phyloP scores from a whole-genome alignment of 1,140 invertebrate genomes.

The Holotrichia oblita region DNA sequence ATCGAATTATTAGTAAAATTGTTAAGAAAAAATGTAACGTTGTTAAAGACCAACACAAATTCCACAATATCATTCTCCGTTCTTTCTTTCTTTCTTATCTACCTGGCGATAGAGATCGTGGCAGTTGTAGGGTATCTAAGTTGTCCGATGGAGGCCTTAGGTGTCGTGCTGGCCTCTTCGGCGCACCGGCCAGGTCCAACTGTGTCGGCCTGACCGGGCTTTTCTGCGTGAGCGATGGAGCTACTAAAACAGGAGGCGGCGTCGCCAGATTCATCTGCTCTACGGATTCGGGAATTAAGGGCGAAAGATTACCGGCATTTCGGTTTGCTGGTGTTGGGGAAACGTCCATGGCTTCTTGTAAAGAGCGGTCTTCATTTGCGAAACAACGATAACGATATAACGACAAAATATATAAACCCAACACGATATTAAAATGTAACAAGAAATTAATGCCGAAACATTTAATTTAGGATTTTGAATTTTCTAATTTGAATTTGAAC shows the following conservation, averaged over 20 bases:
- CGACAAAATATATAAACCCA: slow-evolving; percentile 5
- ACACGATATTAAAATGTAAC: not conserved
- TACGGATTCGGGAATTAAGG: slow-evolving; percentile 54
- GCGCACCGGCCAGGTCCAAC: slow-evolving; percentile 56
- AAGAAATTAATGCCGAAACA: no score
- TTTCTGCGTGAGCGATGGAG: slow-evolving; percentile 36
- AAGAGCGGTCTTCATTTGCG: slow-evolving; percentile 25
- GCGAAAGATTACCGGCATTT: slow-evolving; percentile 39
- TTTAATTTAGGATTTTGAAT: no score
- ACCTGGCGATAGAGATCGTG: slow-evolving; percentile 53
- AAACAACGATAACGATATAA: not conserved
- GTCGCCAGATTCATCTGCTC: slow-evolving; percentile 48
- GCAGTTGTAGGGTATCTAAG: slow-evolving; percentile 41
- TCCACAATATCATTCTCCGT: slow-evolving; percentile 2
- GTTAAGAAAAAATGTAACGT: not conserved
- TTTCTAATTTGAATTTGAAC: no score
- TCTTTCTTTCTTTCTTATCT: slow-evolving; percentile 25
- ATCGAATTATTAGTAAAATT: slow-evolving; percentile 19
- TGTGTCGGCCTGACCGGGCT: slow-evolving; percentile 56
- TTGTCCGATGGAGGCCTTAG: slow-evolving; percentile 53
- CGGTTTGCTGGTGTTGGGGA: slow-evolving; percentile 18
- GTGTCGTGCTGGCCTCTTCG: slow-evolving; percentile 59
- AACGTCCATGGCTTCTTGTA: slow-evolving; percentile 44
- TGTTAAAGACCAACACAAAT: slow-evolving; percentile 3
- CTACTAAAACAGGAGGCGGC: slow-evolving; percentile 51